phyloP scores from a whole-genome alignment of 1,140 invertebrate genomes.

The Teleopsis dalmanni region DNA sequence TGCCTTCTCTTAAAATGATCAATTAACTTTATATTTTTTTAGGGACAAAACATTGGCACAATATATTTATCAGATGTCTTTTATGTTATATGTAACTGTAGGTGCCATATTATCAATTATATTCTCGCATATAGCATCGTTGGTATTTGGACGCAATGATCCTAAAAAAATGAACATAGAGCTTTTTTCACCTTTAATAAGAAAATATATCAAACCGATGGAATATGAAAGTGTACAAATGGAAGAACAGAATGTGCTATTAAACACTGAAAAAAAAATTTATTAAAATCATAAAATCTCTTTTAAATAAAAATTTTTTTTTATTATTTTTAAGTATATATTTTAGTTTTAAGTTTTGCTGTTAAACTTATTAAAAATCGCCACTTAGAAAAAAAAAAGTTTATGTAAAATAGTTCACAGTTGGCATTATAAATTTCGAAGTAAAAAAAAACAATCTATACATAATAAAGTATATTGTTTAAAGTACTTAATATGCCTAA shows the following conservation, averaged over 20 bases:
- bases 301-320: too few relatives aligned
- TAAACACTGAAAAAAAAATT: too few relatives aligned
- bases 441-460: too few relatives aligned
- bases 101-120: conserved; percentile 17
- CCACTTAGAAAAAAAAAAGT: too few relatives aligned
- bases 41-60: conserved; percentile 22
- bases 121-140: conserved; percentile 15
- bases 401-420: too few relatives aligned
- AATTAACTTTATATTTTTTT: not conserved
- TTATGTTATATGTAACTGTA: conserved; percentile 23
- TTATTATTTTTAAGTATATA: too few relatives aligned
- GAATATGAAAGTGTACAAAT: conserved; percentile 22
- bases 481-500: too few relatives aligned
- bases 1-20: not conserved
- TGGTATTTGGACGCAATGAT: conserved; percentile 21
- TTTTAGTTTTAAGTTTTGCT: too few relatives aligned
- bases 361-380: too few relatives aligned
- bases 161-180: conserved; percentile 24
- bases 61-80: conserved; percentile 31
- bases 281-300: too few relatives aligned
- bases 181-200: conserved; percentile 25
- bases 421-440: too few relatives aligned
- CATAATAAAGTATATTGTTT: too few relatives aligned
- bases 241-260: conserved; percentile 17
- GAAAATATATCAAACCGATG: conserved; percentile 8